These are phyloP conservation scores for Piliocolobus tephrosceles DNA, from an alignment of 2,113 vertebrate genomes.

Conservation along the genomic window DNA sequence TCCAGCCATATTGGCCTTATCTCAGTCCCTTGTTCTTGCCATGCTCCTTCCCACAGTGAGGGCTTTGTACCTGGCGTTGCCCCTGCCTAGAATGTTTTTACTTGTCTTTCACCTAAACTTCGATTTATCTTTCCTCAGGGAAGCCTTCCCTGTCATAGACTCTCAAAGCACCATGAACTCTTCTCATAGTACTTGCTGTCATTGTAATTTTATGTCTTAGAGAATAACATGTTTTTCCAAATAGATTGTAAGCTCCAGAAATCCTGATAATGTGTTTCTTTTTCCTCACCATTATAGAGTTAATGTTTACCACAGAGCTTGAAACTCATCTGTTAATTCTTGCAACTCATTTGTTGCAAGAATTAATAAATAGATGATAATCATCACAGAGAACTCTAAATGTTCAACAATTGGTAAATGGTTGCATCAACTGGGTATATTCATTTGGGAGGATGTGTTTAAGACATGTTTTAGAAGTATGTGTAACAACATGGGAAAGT, in stretches of 20 bases:
- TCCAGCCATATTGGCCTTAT: constrained; percentile 36
- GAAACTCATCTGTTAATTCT: neutral
- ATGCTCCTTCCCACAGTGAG: constrained; percentile 29
- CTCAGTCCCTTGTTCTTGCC: constrained; percentile 57
- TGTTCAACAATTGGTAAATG: neutral
- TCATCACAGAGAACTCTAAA: neutral
- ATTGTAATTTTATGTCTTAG: constrained; percentile 47
- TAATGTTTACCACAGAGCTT: constrained; percentile 28
- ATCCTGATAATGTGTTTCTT: constrained; percentile 42
- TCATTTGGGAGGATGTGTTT: constrained; percentile 12
- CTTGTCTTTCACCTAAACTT: constrained; percentile 54
- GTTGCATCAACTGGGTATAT: constrained; percentile 15
- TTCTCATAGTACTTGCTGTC: constrained; percentile 49
- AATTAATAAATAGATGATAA: constrained; percentile 36
- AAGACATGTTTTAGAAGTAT: constrained; percentile 43
- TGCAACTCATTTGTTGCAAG: neutral
- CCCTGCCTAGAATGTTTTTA: constrained; percentile 55
- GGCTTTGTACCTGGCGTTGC: constrained; percentile 50
- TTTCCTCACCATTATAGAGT: constrained; percentile 35
- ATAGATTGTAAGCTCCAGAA: constrained; percentile 44
- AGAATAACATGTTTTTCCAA: constrained; percentile 21
- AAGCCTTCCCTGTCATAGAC: constrained; percentile 59
- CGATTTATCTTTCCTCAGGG: constrained; percentile 50
- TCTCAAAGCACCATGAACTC: constrained; percentile 36
- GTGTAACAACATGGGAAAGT: neutral